Base-by-base conservation (phyloP, 2,888 invertebrate genomes). In the Noctua fimbriata region DNA sequence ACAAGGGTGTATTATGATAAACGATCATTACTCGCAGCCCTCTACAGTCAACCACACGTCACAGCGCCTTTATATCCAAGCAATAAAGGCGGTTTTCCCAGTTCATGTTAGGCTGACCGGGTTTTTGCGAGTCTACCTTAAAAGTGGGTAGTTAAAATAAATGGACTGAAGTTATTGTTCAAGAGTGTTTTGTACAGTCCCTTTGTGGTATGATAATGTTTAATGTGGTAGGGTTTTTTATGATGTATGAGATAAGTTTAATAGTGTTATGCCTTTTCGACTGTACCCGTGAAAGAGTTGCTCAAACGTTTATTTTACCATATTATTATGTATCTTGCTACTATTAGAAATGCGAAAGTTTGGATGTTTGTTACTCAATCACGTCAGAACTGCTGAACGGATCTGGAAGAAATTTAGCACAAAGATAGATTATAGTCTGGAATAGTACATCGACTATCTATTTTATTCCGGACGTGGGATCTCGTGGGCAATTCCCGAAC, bases 1-100 rank as follows among this genome's bases (percentile, higher is more conserved):
- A 76, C 81, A 32, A 74, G 82, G 76, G 85, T 71, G 74, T 79
- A 72, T 77, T 77, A 76, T 86, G 86, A 86, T 76, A 83, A 86
- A 86, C 76, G 85, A 80, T 58, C 82, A 67, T 74, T 66, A 79
- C 70, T 73, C 49, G 82, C 78, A 77, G 32, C n/a, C 21, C 52
- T 6, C n/a, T 69, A 80, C 69, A 63, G 7, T 69, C 36, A 12
- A 28, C 60, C 36, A 18, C 60, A 69, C 32, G 1, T 44, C 18
- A 44, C 21, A 24, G 5, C 49, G 7, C 58, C 73, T 36, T 69
- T 47, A 69, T 16, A 0, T 0, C 12, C 0, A 9, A 63, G 60
- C 18, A 47, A 6, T 75, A 75, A 63, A 52, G 10, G 1, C 18
- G 16, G 24, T 28, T 75, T 47, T 80, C 28, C 18, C 21, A 47